Evolutionary conservation across 2,113 vertebrate species (phyloP).

Genomic region (Brienomyrus longianalis): DNA sequence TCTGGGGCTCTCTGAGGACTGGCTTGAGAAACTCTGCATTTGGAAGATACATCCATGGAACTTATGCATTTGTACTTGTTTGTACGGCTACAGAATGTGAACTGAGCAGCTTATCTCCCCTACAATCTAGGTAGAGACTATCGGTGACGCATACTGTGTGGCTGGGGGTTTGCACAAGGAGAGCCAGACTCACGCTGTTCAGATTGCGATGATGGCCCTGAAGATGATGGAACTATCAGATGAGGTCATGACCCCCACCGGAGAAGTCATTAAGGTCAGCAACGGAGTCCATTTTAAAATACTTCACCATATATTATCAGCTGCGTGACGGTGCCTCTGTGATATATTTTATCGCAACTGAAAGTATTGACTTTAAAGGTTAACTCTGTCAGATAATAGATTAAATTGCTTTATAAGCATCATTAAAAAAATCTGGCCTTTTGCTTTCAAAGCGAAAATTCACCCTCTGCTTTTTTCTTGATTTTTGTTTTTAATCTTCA

Average conservation of each 20-base stretch:
- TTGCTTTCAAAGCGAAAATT: background rate
- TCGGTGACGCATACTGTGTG: constrained; percentile 95
- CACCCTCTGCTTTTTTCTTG: background rate
- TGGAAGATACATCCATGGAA: background rate
- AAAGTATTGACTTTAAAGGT: background rate
- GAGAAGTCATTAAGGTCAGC: constrained; percentile 87
- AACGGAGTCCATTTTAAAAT: background rate
- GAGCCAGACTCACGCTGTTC: constrained; percentile 83
- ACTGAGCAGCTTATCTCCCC: background rate
- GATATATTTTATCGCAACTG: background rate
- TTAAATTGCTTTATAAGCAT: background rate
- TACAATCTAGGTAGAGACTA: constrained; percentile 85
- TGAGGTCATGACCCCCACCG: constrained; percentile 86
- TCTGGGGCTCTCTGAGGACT: background rate
- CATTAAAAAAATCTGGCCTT: background rate
- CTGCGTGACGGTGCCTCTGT: background rate
- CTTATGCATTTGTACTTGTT: background rate
- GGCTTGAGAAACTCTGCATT: background rate
- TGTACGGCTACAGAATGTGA: background rate
- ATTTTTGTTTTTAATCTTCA: background rate
- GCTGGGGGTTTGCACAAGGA: constrained; percentile 91
- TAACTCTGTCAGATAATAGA: background rate
- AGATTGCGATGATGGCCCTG: constrained; percentile 89
- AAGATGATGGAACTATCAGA: constrained; percentile 97
- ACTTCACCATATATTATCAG: background rate